A percentile compares a stretch with the other conserved stretches of the same genome.
Conservation (phyloP, 2,888 invertebrate genomes). For the Nipponacmea schrenckii region DNA sequence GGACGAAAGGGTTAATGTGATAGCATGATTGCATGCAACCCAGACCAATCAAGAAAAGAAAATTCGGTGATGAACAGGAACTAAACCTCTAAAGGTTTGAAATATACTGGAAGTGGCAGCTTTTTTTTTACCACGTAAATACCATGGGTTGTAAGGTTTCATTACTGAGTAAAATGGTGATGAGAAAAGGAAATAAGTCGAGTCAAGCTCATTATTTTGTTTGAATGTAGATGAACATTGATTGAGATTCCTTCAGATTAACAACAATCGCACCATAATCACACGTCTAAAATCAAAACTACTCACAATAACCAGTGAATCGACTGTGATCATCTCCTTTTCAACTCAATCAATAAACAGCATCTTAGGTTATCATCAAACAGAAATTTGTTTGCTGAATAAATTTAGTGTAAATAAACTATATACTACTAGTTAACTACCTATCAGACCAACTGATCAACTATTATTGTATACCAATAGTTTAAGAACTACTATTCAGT, state of each 20-base stretch:
- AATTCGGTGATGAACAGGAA: too few species aligned
- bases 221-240: constrained; percentile 2
- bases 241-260: background rate
- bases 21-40: too few species aligned
- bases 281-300: background rate
- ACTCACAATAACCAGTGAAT: background rate
- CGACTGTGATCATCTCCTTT: background rate
- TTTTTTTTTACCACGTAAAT: background rate
- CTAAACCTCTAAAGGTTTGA: too few species aligned
- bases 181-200: background rate
- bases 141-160: background rate
- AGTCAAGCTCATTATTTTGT: constrained; percentile 2
- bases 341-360: constrained; percentile 1
- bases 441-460: too few species aligned
- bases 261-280: background rate
- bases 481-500: too few species aligned
- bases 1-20: too few species aligned
- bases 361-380: background rate
- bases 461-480: too few species aligned
- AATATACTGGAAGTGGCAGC: background rate
- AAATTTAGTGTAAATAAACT: too few species aligned
- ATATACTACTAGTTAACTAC: too few species aligned
- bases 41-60: too few species aligned
- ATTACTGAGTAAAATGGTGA: background rate
- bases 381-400: too few species aligned